Base-by-base conservation (phyloP, 1,140 invertebrate species). In the Halictus rubicundus region DNA sequence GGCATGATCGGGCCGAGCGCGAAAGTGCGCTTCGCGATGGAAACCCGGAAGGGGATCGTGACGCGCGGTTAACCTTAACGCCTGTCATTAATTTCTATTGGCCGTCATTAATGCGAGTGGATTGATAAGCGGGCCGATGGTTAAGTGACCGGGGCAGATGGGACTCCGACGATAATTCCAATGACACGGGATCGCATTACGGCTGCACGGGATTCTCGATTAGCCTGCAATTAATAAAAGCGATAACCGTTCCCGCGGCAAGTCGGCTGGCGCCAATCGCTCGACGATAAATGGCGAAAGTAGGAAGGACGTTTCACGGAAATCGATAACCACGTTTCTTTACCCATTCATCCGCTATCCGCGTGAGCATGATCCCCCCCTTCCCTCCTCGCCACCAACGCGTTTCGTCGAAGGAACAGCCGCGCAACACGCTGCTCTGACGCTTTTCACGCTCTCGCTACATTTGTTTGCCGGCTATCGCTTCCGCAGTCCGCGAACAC, bases 181-280 rank as follows among this genome's bases (percentile, higher is more conserved):
- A 75, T 77, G 70, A 68, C 66, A 68, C 49, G 61, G 68, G 57
- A 84, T 84, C 65, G 78, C 79, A 72, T 79, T 78, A 73, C 64
- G 60, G 37, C 70, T 81, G 73, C 46, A 78, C 84, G n/a, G 54
- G 32, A 32, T 37, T 70, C 78, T 84, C 64, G 69, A 86, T 86
- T 78, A 82, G 57, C 61, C 10, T 61, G 49, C 79, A 84, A 86
- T 86, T 86, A 86, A 86, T 85, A 79, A 86, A 81, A 63, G 39
- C 75, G 79, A 86, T 86, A 86, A 86, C 57, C 80, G 66, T 59
- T 46, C 72, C 72, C 59, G 70, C 83, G 49, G 74, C 71, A 82
- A 82, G 74, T 78, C 64, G 54, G 57, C 59, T 85, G 84, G 79
- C 70, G 79, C 49, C 66, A 66, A 81, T 71, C 71, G 64, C 60